phyloP scores from a whole-genome alignment of 2,888 invertebrate genomes.

The Tridacna gigas region DNA sequence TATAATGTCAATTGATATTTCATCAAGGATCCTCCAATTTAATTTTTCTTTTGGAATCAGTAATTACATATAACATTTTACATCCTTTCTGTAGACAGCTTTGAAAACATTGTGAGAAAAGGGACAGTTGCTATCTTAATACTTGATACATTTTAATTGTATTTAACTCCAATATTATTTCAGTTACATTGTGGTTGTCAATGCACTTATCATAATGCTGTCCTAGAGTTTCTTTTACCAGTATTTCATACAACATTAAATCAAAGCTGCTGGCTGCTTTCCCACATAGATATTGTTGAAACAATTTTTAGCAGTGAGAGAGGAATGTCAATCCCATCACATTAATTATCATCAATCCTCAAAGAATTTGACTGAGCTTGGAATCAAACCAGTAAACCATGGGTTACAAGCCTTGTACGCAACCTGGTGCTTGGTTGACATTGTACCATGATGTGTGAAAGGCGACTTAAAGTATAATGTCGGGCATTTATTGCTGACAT shows the following conservation, averaged over 20 bases:
- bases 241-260: neutral
- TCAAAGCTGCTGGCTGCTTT: neutral
- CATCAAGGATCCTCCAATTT: no score
- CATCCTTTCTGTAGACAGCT: neutral
- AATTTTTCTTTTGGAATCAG: no score
- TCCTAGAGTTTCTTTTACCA: neutral
- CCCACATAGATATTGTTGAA: neutral
- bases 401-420: neutral
- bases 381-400: no score
- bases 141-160: neutral
- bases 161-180: neutral
- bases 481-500: neutral
- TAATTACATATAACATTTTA: neutral
- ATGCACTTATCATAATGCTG: neutral
- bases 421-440: neutral
- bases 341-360: no score
- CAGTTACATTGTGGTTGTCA: neutral
- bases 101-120: conserved; percentile 9
- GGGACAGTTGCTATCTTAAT: neutral
- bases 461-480: neutral
- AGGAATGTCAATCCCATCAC: no score
- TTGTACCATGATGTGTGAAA: neutral
- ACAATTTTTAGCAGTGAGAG: no score
- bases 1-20: no score
- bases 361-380: no score